Evolutionary conservation across 2,797 vertebrate genomes (phyloP), one percentile per base, ranked within the genome.

Genomic region (Sebastes kiyomatsui): DNA sequence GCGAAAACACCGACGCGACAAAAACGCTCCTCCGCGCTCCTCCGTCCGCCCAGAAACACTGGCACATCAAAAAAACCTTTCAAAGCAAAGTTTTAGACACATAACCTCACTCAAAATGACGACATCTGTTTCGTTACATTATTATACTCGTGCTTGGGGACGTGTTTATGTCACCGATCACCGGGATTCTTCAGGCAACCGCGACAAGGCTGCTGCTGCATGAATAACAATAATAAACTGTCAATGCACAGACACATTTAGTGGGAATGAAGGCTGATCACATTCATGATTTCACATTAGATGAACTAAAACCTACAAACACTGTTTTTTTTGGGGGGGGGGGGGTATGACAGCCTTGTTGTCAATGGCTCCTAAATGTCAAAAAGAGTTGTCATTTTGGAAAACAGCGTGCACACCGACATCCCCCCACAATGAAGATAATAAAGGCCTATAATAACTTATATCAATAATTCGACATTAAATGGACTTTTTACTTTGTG

Each of bases 1-100:
- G 90, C 79, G 90, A 93, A 94, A 95, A 91, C 90, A 93, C 90
- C 92, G 90, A 92, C 84, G 90, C 89, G 92, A 95, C 89, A 92
- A 92, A 71, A 89, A 89, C 92, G n/a, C 81, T 49, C 46, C 75
- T 81, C 52, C 52, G 81, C 62, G 38, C 38, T 42, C 13, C 38
- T 6, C 62, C 75, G 80, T 85, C 83, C 90, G 87, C 79, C 79
- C 82, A 22, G n/a, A 64, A 81, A 87, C 38, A 74, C 72, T 46
- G 80, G 46, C 88, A 77, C 66, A 73, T 49, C 79, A 12, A 67
- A 85, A 87, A 42, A 16, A 42, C 5, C 38, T 56, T 83, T 56
- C 77, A 35, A 25, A 22, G 72, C 81, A 88, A 92, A 94, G 92
- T 93, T 42, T 42, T 92, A 70, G 22, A 83, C 82, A 78, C 75